A percentile compares a stretch with the other conserved stretches of the same genome.
phyloP scores from a whole-genome alignment of 2,888 invertebrate species.

The Hemithea aestivaria region DNA sequence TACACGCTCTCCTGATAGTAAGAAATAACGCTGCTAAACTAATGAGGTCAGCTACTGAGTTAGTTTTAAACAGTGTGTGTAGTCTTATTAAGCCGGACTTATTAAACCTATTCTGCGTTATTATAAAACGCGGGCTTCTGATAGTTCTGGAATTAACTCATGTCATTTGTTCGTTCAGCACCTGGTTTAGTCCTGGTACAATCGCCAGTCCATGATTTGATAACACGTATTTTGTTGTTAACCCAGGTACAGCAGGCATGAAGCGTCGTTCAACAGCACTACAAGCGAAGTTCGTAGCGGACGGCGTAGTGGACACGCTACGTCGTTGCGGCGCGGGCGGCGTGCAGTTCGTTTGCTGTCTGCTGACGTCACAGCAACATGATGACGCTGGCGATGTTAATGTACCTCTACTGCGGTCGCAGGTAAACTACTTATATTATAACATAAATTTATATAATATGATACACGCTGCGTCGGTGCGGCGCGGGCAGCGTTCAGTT shows the following conservation, averaged over 20 bases:
- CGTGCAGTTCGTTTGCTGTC: slow-evolving; percentile 92
- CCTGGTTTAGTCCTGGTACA: too few relatives aligned
- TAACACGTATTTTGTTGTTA: background rate
- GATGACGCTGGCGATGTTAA: slow-evolving; percentile 81
- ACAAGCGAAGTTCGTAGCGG: slow-evolving; percentile 85
- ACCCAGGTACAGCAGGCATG: slow-evolving; percentile 81
- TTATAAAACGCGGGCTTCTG: too few relatives aligned
- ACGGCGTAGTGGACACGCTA: slow-evolving; percentile 94
- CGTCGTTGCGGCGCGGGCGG: slow-evolving; percentile 85
- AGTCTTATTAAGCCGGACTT: too few relatives aligned
- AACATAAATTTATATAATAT: too few relatives aligned
- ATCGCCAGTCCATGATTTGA: too few relatives aligned
- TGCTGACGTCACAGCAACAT: slow-evolving; percentile 82
- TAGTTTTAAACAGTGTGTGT: too few relatives aligned
- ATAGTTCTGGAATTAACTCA: too few relatives aligned
- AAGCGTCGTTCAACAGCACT: slow-evolving; percentile 91
- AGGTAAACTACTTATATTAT: slow-evolving; percentile 74
- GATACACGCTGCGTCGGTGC: slow-evolving; percentile 92
- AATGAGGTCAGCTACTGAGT: too few relatives aligned
- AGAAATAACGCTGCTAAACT: too few relatives aligned
- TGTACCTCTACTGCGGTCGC: slow-evolving; percentile 91
- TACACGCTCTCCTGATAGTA: too few relatives aligned
- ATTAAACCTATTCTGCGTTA: too few relatives aligned
- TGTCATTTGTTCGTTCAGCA: too few relatives aligned
- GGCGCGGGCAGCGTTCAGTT: slow-evolving; percentile 86